A percentile compares a stretch with the other conserved stretches of the same genome.
Evolutionary conservation across 1,140 invertebrate genomes (phyloP).

Genomic region (Battus philenor): DNA sequence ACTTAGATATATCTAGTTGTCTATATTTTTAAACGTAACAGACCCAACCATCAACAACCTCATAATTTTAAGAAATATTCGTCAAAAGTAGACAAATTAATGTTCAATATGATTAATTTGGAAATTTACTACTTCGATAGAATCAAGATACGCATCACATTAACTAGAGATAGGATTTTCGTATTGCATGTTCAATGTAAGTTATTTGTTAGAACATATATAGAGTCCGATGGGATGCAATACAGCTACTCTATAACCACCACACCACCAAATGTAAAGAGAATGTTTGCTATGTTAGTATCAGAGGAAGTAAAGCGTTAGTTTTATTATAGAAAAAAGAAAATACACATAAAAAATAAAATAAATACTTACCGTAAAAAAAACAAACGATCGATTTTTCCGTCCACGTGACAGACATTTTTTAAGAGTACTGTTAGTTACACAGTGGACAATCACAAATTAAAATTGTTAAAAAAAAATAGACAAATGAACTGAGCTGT

Average conservation of each 20-base stretch:
- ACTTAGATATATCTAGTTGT: conserved; percentile 25
- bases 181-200: conserved; percentile 13
- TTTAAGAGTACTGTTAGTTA: conserved; percentile 41
- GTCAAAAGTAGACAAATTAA: neutral
- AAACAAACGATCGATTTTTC: conserved; percentile 18
- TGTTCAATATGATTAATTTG: neutral
- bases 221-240: conserved; percentile 31
- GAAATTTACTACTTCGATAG: conserved; percentile 10
- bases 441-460: conserved; percentile 32
- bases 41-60: conserved; percentile 15
- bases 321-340: conserved; percentile 31
- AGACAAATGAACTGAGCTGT: conserved; percentile 62
- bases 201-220: conserved; percentile 9
- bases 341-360: conserved; percentile 36
- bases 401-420: conserved; percentile 20
- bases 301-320: conserved; percentile 56
- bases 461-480: conserved; percentile 32
- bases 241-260: conserved; percentile 48
- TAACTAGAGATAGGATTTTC: conserved; percentile 63
- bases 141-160: conserved; percentile 50
- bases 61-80: neutral
- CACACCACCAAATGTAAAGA: conserved; percentile 59
- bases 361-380: conserved; percentile 49
- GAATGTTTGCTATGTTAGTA: conserved; percentile 25
- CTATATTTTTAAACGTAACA: neutral